phyloP scores from a whole-genome alignment of 2,888 invertebrate species.

The Heteropelma amictum region DNA sequence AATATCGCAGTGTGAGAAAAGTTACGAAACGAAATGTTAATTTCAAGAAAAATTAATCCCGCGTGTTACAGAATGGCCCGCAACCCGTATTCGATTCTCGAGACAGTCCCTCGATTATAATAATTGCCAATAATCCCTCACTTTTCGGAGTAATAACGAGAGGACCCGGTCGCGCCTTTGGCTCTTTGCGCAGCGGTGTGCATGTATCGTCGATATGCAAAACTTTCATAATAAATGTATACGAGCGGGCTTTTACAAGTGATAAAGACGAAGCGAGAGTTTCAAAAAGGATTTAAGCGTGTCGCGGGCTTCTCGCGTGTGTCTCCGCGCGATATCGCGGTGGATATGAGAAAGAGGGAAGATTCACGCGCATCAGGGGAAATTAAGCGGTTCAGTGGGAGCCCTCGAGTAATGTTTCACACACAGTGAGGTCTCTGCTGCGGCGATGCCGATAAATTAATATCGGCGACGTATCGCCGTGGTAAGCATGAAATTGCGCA shows the following conservation, averaged over 20 bases:
- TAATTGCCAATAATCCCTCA: constrained; percentile 68
- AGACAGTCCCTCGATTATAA: constrained; percentile 62
- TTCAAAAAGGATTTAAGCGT: constrained; percentile 36
- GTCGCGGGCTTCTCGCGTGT: constrained; percentile 37
- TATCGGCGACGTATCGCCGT: constrained; percentile 59
- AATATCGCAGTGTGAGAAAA: not conserved
- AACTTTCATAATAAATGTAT: constrained; percentile 42
- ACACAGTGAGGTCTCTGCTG: constrained; percentile 35
- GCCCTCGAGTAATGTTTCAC: constrained; percentile 11
- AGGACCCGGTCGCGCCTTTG: constrained; percentile 19
- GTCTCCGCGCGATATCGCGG: constrained; percentile 12
- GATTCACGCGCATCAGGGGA: constrained; percentile 59
- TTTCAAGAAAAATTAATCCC: constrained; percentile 1
- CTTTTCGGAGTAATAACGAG: constrained; percentile 66
- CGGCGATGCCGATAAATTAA: constrained; percentile 57
- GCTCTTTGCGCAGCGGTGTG: not conserved
- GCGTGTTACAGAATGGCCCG: not conserved
- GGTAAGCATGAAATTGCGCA: constrained; percentile 63
- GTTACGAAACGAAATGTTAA: constrained; percentile 18
- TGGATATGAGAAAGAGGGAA: constrained; percentile 8
- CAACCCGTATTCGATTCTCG: not conserved
- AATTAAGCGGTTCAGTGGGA: constrained; percentile 50
- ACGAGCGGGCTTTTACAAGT: constrained; percentile 3
- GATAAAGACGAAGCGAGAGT: constrained; percentile 39
- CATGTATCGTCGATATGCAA: constrained; percentile 38